Conservation (phyloP, 2,888 invertebrate species). For the Heliconius erato region DNA sequence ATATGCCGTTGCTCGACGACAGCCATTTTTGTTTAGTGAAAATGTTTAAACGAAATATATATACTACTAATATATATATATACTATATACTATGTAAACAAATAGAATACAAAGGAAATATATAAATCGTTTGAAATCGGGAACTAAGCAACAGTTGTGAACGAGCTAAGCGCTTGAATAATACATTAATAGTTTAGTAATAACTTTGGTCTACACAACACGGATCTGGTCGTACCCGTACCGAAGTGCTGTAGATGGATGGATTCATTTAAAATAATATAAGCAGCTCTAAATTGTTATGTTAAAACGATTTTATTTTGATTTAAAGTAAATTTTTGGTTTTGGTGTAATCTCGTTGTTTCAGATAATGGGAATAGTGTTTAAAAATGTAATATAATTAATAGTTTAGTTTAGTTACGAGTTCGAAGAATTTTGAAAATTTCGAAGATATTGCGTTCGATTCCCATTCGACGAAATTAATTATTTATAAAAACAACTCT, state of each 20-base stretch:
- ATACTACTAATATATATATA: too few relatives aligned
- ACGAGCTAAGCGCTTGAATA: slow-evolving; percentile 10
- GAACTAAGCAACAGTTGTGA: slow-evolving; percentile 8
- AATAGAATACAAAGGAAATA: neutral
- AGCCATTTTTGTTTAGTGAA: too few relatives aligned
- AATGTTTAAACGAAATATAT: too few relatives aligned
- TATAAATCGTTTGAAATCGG: neutral
- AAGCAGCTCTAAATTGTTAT: neutral
- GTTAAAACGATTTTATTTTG: neutral
- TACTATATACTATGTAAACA: too few relatives aligned
- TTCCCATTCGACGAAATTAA: too few relatives aligned
- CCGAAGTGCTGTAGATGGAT: neutral
- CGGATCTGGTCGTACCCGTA: neutral
- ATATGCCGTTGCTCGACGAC: too few relatives aligned
- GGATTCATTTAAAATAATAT: neutral
- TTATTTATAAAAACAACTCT: too few relatives aligned
- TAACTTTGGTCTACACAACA: neutral
- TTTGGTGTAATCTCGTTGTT: neutral
- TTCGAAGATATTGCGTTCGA: too few relatives aligned
- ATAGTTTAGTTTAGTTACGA: too few relatives aligned
- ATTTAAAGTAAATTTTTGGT: neutral
- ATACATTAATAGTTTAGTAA: slow-evolving; percentile 17
- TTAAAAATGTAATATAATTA: too few relatives aligned
- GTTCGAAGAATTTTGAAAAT: too few relatives aligned
- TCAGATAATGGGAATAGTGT: neutral